phyloP scores from a whole-genome alignment of 2,888 invertebrate genomes.

The Synergus itoensis region DNA sequence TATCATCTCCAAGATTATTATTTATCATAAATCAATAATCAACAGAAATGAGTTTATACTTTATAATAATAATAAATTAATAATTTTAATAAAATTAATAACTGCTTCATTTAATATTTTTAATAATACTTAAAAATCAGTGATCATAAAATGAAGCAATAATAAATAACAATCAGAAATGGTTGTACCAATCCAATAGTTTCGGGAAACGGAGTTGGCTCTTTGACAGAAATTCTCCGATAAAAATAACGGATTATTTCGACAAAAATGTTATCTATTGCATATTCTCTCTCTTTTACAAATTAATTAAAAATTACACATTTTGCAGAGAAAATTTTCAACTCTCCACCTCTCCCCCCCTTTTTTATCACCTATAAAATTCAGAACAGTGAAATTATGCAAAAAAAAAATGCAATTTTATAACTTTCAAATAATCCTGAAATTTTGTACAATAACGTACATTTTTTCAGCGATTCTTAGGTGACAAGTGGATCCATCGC shows the following conservation, averaged over 20 bases:
- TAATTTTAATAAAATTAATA: too few species aligned
- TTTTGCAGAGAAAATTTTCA: neutral
- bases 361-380: neutral
- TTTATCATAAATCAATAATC: neutral
- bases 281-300: neutral
- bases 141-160: neutral
- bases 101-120: too few species aligned
- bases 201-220: neutral
- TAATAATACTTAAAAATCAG: neutral
- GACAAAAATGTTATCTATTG: neutral
- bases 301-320: neutral
- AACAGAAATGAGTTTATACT: too few species aligned
- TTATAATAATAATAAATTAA: too few species aligned
- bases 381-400: neutral
- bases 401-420: neutral
- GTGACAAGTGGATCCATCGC: conserved; percentile 40
- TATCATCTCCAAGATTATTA: neutral
- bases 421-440: neutral
- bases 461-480: conserved; percentile 25
- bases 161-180: neutral
- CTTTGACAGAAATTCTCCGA: neutral
- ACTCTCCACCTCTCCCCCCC: neutral
- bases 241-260: neutral
- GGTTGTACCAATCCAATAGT: neutral
- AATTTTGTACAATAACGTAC: neutral